Conservation (phyloP, 2,888 invertebrate species). For the Ischnus inquisitorius region DNA sequence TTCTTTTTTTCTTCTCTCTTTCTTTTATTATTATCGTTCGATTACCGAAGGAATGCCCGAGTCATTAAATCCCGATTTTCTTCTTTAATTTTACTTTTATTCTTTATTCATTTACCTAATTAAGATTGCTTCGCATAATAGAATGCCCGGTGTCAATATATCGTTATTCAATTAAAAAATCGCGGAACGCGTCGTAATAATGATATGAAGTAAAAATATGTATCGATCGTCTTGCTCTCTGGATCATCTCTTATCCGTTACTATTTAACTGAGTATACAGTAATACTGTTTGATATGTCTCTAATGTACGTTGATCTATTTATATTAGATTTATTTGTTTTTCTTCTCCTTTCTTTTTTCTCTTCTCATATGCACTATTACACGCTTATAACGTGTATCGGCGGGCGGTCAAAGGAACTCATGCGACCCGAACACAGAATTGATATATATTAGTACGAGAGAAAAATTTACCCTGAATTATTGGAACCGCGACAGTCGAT, state of each 20-base stretch:
- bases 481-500: conserved; percentile 36
- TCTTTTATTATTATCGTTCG: conserved; percentile 56
- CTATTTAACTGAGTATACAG: conserved; percentile 81
- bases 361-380: conserved; percentile 66
- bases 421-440: conserved; percentile 55
- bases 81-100: conserved; percentile 34
- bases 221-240: conserved; percentile 71
- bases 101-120: conserved; percentile 64
- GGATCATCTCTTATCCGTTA: conserved; percentile 72
- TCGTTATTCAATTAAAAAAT: conserved; percentile 67
- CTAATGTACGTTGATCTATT: conserved; percentile 81
- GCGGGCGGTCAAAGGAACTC: conserved; percentile 79
- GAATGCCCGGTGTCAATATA: conserved; percentile 72
- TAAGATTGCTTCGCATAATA: conserved; percentile 73
- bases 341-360: conserved; percentile 54
- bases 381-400: conserved; percentile 70
- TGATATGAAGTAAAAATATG: conserved; percentile 83
- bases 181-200: conserved; percentile 71
- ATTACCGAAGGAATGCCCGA: conserved; percentile 75
- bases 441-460: conserved; percentile 67
- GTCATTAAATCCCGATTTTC: conserved; percentile 72
- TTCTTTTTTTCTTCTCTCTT: conserved; percentile 43
- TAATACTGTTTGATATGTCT: conserved; percentile 85
- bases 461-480: conserved; percentile 59
- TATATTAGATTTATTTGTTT: conserved; percentile 70